These are phyloP conservation scores for Caranx ignobilis DNA, from an alignment of 2,113 vertebrate species.

Conservation along the genomic window DNA sequence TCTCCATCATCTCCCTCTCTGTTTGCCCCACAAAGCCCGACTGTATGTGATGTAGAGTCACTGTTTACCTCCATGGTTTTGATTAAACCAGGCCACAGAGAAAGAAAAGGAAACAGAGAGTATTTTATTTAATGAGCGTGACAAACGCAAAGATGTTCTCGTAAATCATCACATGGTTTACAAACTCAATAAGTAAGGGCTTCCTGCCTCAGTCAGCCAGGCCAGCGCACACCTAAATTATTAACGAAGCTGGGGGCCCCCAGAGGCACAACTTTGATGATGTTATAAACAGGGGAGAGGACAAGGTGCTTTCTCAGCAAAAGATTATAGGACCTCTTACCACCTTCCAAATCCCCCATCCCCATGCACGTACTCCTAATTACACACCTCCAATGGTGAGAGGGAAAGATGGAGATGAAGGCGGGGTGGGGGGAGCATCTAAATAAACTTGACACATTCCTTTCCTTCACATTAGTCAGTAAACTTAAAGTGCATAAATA, in stretches of 20 bases:
- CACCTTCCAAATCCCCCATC: slow-evolving; percentile 63
- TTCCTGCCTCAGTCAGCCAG: slow-evolving; percentile 96
- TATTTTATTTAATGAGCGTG: slow-evolving; percentile 95
- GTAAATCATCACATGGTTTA: slow-evolving; percentile 99
- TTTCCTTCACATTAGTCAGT: slow-evolving; percentile 32
- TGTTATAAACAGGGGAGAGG: slow-evolving; percentile 91
- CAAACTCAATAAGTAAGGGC: slow-evolving; percentile 96
- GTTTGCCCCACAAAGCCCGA: slow-evolving; percentile 12
- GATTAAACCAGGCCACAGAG: slow-evolving; percentile 82
- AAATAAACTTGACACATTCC: slow-evolving; percentile 80
- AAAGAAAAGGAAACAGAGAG: slow-evolving; percentile 68
- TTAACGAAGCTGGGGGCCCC: slow-evolving; percentile 92
- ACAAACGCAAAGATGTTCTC: slow-evolving; percentile 95
- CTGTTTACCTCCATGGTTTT: slow-evolving; percentile 88
- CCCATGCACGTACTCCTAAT: slow-evolving; percentile 84
- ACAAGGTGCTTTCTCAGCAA: slow-evolving; percentile 98
- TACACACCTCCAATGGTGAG: slow-evolving; percentile 92
- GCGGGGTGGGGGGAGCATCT: slow-evolving; percentile 86
- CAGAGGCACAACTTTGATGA: slow-evolving; percentile 99
- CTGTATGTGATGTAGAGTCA: slow-evolving; percentile 61
- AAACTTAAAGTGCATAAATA: slow-evolving; percentile 23
- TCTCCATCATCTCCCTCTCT: neutral
- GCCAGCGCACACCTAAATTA: slow-evolving; percentile 97
- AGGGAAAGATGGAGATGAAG: slow-evolving; percentile 76
- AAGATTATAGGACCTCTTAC: slow-evolving; percentile 93